phyloP scores from a whole-genome alignment of 2,113 vertebrate species.

The human (Homo sapiens) region GRCh38 chr1:216869001-216869500 shows the following conservation, averaged over 20 bases:
- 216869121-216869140: background rate
- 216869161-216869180: background rate
- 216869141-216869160: background rate
- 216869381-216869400: background rate
- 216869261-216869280: background rate
- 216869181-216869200: background rate
- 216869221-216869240: background rate
- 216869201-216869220: background rate
- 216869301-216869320: background rate
- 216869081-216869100: background rate
- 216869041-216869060: background rate
- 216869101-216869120: background rate
- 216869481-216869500: background rate
- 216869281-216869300: background rate
- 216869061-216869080: background rate
- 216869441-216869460: background rate
- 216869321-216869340: background rate
- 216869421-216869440: background rate
- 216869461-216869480: background rate
- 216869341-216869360: background rate
- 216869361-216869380: background rate
- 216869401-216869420: background rate
- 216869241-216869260: background rate
- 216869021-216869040: background rate
- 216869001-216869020: background rate